Conservation (phyloP, 2,888 invertebrate species). For the Branchinecta sandiegonensis region DNA sequence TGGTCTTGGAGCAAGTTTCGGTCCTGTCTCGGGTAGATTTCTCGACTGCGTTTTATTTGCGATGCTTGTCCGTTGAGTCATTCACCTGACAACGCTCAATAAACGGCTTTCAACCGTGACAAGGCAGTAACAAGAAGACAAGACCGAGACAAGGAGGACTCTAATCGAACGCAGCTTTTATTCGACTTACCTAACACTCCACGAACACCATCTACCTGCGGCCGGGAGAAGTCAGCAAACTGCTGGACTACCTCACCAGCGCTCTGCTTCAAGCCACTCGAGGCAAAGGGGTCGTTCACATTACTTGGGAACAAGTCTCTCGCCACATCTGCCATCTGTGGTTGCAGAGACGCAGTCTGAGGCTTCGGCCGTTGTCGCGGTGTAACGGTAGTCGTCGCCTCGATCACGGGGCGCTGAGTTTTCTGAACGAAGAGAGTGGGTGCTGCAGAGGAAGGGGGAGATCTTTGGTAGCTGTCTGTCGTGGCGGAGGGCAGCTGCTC, state of each 20-base stretch:
- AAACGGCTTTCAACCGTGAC: too few relatives aligned
- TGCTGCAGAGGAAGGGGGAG: conserved; percentile 29
- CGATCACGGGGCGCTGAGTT: conserved; percentile 31
- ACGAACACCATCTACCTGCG: background rate
- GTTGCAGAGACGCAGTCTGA: background rate
- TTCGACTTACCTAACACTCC: too few relatives aligned
- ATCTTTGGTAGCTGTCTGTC: conserved; percentile 44
- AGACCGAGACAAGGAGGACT: too few relatives aligned
- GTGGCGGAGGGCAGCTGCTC: conserved; percentile 50
- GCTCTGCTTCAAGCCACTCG: background rate
- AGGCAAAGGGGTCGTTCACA: conserved; percentile 1
- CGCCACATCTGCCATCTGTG: background rate
- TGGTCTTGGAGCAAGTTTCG: too few relatives aligned
- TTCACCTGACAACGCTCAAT: too few relatives aligned
- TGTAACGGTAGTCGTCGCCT: conserved; percentile 60
- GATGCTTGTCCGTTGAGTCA: too few relatives aligned
- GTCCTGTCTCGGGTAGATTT: too few relatives aligned
- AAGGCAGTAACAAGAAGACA: too few relatives aligned
- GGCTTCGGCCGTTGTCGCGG: conserved; percentile 55
- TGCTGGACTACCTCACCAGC: conserved; percentile 5
- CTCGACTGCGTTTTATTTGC: too few relatives aligned
- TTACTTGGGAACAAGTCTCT: background rate
- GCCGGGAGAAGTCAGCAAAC: background rate
- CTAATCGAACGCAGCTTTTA: too few relatives aligned
- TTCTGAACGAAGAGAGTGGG: conserved; percentile 22